Evolutionary conservation across 1,140 invertebrate genomes (phyloP).

Genomic region (Bombus difficillimus): DNA sequence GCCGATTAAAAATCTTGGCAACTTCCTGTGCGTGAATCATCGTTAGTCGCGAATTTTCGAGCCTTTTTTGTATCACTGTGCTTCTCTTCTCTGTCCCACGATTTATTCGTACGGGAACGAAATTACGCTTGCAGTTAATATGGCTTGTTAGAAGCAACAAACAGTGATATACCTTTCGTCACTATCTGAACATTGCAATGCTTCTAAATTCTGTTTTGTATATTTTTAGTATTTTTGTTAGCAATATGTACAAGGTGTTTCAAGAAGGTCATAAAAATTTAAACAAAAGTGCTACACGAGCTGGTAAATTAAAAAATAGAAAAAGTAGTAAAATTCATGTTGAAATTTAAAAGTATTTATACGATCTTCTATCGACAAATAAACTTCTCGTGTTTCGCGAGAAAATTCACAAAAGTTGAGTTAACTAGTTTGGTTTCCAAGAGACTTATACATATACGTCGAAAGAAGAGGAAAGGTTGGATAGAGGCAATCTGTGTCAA

Average conservation of each 20-base stretch:
- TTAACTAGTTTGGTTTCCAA: not conserved
- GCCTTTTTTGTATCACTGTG: constrained; percentile 30
- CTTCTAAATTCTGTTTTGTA: not conserved
- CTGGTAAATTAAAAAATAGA: not conserved
- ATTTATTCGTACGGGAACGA: not conserved
- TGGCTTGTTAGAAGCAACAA: no score
- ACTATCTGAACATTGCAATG: not conserved
- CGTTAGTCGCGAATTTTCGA: constrained; percentile 34
- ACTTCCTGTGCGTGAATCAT: constrained; percentile 63
- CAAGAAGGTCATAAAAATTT: not conserved
- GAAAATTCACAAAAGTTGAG: not conserved
- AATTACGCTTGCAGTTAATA: not conserved
- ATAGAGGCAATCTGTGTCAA: not conserved
- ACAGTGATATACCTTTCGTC: no score
- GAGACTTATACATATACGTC: not conserved
- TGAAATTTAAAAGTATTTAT: not conserved
- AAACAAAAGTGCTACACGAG: not conserved
- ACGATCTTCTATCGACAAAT: not conserved
- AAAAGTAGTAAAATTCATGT: not conserved
- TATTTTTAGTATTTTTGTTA: not conserved
- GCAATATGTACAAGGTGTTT: not conserved
- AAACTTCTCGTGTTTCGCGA: not conserved
- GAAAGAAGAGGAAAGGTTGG: not conserved
- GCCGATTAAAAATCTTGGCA: constrained; percentile 59
- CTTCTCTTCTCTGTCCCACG: not conserved